A percentile compares a stretch with the other conserved stretches of the same genome.
phyloP scores from a whole-genome alignment of 2,888 invertebrate species.

The Epsilonema sp. region DNA sequence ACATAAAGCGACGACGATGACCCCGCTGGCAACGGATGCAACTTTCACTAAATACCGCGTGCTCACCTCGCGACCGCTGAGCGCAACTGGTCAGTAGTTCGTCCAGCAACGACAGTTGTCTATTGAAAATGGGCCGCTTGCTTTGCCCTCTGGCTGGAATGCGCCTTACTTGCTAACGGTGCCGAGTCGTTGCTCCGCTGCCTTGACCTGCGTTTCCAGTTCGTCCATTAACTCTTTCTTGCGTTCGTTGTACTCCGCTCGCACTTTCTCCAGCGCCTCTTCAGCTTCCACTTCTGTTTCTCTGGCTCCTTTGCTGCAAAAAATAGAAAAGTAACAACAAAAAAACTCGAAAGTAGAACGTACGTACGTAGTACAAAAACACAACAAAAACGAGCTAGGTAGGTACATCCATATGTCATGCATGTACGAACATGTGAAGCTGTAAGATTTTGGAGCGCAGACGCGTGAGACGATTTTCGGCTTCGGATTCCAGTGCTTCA shows the following conservation, averaged over 20 bases:
- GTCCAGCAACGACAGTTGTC: too few species aligned
- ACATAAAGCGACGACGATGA: too few species aligned
- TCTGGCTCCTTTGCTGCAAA: neutral
- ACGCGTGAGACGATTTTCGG: slow-evolving; percentile 52
- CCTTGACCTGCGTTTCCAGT: slow-evolving; percentile 12
- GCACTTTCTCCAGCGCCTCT: slow-evolving; percentile 27
- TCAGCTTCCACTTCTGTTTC: neutral
- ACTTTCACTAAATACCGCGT: too few species aligned
- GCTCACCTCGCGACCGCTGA: too few species aligned
- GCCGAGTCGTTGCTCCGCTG: slow-evolving; percentile 18
- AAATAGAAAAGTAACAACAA: neutral
- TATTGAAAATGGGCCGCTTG: too few species aligned
- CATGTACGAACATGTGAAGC: slow-evolving; percentile 26
- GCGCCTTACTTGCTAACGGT: slow-evolving; percentile 24
- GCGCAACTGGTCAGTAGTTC: too few species aligned
- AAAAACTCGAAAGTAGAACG: neutral
- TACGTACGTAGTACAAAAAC: too few species aligned
- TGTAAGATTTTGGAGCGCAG: slow-evolving; percentile 52
- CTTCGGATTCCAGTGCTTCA: slow-evolving; percentile 42
- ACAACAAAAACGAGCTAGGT: too few species aligned
- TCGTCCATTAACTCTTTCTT: slow-evolving; percentile 7
- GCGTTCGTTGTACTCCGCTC: slow-evolving; percentile 19
- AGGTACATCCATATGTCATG: too few species aligned
- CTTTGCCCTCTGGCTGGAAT: too few species aligned
- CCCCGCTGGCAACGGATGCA: too few species aligned